These are phyloP conservation scores for Bombus waltoni DNA, from an alignment of 1,140 invertebrate species.

Conservation along the genomic window DNA sequence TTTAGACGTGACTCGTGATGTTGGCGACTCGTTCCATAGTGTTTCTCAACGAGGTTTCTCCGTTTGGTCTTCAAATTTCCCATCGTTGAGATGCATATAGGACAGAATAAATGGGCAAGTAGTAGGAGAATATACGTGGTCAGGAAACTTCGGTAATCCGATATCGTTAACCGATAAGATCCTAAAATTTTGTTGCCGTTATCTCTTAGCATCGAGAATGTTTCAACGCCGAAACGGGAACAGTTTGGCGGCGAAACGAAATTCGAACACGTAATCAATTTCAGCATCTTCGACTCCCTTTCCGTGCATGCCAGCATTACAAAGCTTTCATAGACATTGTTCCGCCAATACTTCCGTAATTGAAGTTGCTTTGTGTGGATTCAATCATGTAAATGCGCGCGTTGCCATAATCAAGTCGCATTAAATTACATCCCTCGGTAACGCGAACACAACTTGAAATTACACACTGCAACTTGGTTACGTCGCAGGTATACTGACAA, in stretches of 20 bases:
- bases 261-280: background rate
- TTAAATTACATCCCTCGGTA: slow-evolving; percentile 53
- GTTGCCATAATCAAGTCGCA: slow-evolving; percentile 38
- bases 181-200: background rate
- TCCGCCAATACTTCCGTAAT: slow-evolving; percentile 53
- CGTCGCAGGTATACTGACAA: slow-evolving; percentile 1
- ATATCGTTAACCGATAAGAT: too few relatives aligned
- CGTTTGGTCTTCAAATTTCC: too few relatives aligned
- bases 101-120: too few relatives aligned
- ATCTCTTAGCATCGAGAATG: background rate
- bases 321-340: slow-evolving; percentile 35
- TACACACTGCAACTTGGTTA: slow-evolving; percentile 26
- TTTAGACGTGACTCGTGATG: too few relatives aligned
- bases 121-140: background rate
- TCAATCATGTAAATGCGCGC: slow-evolving; percentile 3
- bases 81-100: background rate
- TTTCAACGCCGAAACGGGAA: too few relatives aligned
- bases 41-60: too few relatives aligned
- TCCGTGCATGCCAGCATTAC: background rate
- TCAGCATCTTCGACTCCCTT: background rate
- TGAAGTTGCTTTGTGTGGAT: slow-evolving; percentile 34
- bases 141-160: too few relatives aligned
- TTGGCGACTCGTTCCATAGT: too few relatives aligned
- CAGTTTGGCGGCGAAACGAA: background rate
- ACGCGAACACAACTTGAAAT: slow-evolving; percentile 39